Evolutionary conservation across 2,888 invertebrate species (phyloP).

Genomic region (Pelosia muscerda): DNA sequence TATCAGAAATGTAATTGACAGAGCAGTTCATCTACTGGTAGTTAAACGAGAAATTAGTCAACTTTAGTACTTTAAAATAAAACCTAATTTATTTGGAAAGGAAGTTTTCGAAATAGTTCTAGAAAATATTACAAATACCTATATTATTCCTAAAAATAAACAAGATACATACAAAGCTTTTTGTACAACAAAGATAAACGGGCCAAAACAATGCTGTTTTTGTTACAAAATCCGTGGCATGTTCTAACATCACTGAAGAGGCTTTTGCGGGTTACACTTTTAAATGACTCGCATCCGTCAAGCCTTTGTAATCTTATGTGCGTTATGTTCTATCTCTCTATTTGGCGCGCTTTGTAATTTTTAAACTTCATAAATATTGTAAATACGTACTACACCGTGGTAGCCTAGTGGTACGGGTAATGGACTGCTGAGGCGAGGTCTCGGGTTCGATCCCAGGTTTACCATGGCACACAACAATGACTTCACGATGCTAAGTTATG

Average conservation of each 20-base stretch:
- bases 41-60: background rate
- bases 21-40: background rate
- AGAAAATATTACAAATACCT: too few relatives aligned
- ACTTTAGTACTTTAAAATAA: background rate
- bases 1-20: background rate
- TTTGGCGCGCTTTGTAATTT: slow-evolving; percentile 29
- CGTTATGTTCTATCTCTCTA: slow-evolving; percentile 30
- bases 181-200: slow-evolving; percentile 18
- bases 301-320: slow-evolving; percentile 31
- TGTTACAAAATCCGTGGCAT: slow-evolving; percentile 38
- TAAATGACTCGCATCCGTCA: slow-evolving; percentile 50
- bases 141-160: background rate
- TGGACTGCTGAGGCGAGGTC: too few relatives aligned
- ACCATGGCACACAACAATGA: too few relatives aligned
- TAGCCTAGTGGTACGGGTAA: too few relatives aligned
- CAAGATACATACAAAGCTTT: background rate
- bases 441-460: too few relatives aligned
- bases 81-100: background rate
- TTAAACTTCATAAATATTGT: background rate
- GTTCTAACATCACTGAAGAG: slow-evolving; percentile 37
- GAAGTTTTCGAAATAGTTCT: background rate
- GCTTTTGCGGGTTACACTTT: slow-evolving; percentile 43
- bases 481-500: too few relatives aligned
- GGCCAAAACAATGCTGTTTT: slow-evolving; percentile 38
- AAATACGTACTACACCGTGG: too few relatives aligned